Evolutionary conservation across 2,888 invertebrate genomes (phyloP), one percentile per base, ranked within the genome.

Genomic region (Ectemnius lituratus): DNA sequence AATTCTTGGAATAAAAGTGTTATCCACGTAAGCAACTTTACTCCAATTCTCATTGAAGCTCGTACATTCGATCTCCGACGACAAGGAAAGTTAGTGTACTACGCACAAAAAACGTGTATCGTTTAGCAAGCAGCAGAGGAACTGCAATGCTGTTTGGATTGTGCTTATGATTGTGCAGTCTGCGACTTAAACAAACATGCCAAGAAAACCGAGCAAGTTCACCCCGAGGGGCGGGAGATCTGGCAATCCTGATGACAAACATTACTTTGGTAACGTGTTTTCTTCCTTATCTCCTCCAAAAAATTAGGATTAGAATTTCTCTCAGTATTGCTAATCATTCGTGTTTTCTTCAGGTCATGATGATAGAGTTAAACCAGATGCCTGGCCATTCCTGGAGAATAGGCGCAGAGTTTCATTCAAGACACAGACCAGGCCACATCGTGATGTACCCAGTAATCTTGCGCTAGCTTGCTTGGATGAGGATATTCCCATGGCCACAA

Each of bases 371-470:
- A 76, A 85, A 64, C 52, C 66, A 14, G 47, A 82, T 52, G 73
- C 74, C 59, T 66, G 70, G 27, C 56, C 60, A 4, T 73, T 75
- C 23, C 5, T 58, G 14, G 68, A 76, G 3, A 84, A 62, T 13
- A 85, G 85, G 18, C 88, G 84, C 0, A 79, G 88, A 14, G 90
- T 89, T 0, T 88, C 88, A 0, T 89, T 90, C 28, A 90, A 89
- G 67, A 82, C 84, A 0, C 85, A 84, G 49, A n/a, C 74, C 0
- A 79, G 80, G 20, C 72, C 78, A 2, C 23, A 28, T 2, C 76
- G 81, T 4, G 75, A 84, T 18, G 69, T 76, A 27, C 20, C 74
- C 4, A 71, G 80, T 46, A 65, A 64, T n/a, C 45, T 76, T 0
- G 64, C 73, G 0, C 6, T 86, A 0, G 82, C 85, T n/a, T 79